Percentiles rank a stretch among this genome's conserved stretches.
These are phyloP conservation scores for Drosophila flavopinicola DNA, from an alignment of 2,888 invertebrate species.

Conservation along the genomic window DNA sequence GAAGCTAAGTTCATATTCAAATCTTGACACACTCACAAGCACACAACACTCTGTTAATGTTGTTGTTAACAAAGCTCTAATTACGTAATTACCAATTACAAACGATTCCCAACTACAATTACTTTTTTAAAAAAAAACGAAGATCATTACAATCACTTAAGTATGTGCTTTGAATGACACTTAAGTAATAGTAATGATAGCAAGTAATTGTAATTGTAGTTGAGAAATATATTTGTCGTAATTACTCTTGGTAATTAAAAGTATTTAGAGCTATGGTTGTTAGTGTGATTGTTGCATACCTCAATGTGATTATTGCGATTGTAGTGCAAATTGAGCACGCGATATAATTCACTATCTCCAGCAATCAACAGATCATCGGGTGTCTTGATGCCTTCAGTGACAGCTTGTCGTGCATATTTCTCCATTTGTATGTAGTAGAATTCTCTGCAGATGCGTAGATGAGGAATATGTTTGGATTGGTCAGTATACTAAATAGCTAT, in stretches of 20 bases:
- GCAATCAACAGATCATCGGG: constrained; percentile 97
- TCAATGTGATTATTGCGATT: constrained; percentile 92
- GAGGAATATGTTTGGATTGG: constrained; percentile 75
- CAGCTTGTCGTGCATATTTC: constrained; percentile 99
- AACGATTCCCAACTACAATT: constrained; percentile 13
- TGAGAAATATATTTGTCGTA: constrained; percentile 3
- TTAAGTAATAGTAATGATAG: neutral
- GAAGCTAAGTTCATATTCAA: constrained; percentile 4
- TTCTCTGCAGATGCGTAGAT: constrained; percentile 90
- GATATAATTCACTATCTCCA: constrained; percentile 97
- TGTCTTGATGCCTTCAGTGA: constrained; percentile 97
- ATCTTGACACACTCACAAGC: constrained; percentile 16
- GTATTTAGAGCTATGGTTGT: constrained; percentile 46
- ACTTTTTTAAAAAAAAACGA: constrained; percentile 1
- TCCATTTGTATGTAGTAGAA: constrained; percentile 99
- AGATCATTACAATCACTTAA: neutral
- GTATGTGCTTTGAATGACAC: neutral
- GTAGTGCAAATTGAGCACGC: constrained; percentile 99
- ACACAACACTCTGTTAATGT: constrained; percentile 32
- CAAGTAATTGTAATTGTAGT: constrained; percentile 10
- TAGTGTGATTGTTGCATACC: constrained; percentile 76
- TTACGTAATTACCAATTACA: constrained; percentile 14
- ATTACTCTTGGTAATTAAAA: constrained; percentile 10
- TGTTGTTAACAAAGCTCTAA: constrained; percentile 44
- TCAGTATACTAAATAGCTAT: constrained; percentile 66